A percentile compares a stretch with the other conserved stretches of the same genome.
Evolutionary conservation across 2,797 vertebrate species (phyloP).

Genomic region (Scolopax bukidnonensis): DNA sequence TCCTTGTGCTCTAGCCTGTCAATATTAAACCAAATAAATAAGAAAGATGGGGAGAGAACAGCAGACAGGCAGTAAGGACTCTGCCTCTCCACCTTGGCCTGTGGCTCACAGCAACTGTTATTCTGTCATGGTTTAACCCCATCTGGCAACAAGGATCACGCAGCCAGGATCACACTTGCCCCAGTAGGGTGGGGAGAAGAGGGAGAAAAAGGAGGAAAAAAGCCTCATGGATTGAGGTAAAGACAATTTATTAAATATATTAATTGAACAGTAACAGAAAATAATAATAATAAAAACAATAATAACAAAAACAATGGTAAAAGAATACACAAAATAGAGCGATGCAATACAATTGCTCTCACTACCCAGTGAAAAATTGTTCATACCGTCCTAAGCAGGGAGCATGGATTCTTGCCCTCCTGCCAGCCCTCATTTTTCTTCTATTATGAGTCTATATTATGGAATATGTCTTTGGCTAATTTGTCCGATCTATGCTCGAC

Average conservation of each 20-base stretch:
- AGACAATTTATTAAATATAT: background rate
- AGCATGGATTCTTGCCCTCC: background rate
- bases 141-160: too few species aligned
- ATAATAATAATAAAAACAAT: background rate
- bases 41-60: background rate
- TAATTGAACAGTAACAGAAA: background rate
- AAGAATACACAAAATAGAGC: background rate
- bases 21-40: constrained; percentile 3
- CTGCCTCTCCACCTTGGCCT: background rate
- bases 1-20: background rate
- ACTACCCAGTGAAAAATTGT: background rate
- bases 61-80: background rate
- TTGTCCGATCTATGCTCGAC: background rate
- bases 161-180: background rate
- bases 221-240: background rate
- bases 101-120: too few species aligned
- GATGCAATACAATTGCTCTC: background rate
- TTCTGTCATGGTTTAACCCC: background rate
- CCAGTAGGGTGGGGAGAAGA: background rate
- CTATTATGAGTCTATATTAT: background rate
- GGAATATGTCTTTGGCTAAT: background rate
- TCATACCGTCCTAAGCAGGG: background rate
- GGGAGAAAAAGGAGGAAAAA: background rate
- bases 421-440: background rate
- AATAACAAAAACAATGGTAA: background rate